Conservation (phyloP, 2,888 invertebrate species). For the Sinohyriopsis cumingii region DNA sequence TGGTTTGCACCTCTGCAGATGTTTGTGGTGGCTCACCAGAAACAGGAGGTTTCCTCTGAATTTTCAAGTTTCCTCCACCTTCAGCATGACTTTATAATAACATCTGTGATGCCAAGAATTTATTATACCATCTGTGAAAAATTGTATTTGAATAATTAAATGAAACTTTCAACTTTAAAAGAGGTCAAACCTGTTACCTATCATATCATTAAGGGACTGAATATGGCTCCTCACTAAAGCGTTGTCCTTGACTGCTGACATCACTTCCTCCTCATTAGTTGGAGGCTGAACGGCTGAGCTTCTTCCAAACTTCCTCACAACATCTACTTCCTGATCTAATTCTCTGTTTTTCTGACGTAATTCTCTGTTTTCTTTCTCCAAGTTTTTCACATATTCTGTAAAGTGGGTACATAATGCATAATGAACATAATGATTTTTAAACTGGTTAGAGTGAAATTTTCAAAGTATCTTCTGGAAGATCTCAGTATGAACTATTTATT, state of each 20-base stretch:
- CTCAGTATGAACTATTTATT: no score
- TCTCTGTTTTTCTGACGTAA: conserved; percentile 58
- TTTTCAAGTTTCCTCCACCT: no score
- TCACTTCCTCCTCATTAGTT: conserved; percentile 39
- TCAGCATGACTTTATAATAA: no score
- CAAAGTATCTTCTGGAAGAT: no score
- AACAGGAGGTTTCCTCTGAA: no score
- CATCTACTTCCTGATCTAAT: conserved; percentile 55
- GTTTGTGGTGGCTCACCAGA: no score
- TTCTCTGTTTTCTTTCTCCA: conserved; percentile 59
- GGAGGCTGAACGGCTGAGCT: conserved; percentile 26
- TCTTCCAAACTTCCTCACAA: conserved; percentile 41
- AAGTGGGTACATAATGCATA: neutral
- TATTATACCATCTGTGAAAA: no score
- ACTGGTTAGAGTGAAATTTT: no score
- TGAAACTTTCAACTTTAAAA: neutral
- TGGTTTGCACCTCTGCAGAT: no score
- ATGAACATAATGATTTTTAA: no score
- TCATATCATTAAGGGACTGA: conserved; percentile 63
- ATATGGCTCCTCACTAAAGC: conserved; percentile 59
- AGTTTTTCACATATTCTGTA: conserved; percentile 59
- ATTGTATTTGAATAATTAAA: neutral
- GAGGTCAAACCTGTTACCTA: conserved; percentile 50
- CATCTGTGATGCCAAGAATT: no score
- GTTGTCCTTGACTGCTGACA: conserved; percentile 59